Evolutionary conservation across 1,140 invertebrate genomes (phyloP), one percentile per base, ranked within the genome.

Genomic region (Caenorhabditis inopinata): DNA sequence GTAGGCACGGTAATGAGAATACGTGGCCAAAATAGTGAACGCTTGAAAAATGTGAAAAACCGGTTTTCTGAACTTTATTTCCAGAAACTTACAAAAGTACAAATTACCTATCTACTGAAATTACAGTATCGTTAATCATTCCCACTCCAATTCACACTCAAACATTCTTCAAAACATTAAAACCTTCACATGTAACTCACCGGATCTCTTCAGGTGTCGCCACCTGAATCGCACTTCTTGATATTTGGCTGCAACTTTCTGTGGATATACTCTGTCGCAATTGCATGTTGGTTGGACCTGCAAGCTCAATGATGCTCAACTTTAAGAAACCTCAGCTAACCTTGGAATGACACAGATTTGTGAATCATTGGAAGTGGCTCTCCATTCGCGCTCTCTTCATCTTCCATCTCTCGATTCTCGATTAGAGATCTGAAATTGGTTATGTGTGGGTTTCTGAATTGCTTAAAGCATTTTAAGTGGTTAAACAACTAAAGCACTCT

Each of bases 191-290:
- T n/a, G n/a, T n/a, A 18, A 53, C 82, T 46, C 35, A 83, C 83
- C 83, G 49, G 25, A 83, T 81, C 49, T 83, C 83, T 45, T 83
- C 83, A 46, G 83, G 83, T 1, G 83, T 83, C 14, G 81, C 83
- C 12, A 83, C 58, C 9, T 79, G 45, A 51, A 74, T 68, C 4
- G 35, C 46, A 25, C 12, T 68, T 42, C 53, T 68, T 25, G 53
- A 73, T 32, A 79, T 51, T 29, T 32, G 77, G 21, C 42, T 49
- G 21, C 35, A 51, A 45, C 29, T 38, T 35, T 74, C 62, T 51
- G 78, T 25, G 9, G 27, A 68, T 6, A 51, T 38, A n/a, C 77
- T 51, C 51, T 45, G 58, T 21, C 58, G 25, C 32, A 68, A 18
- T 38, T 32, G 32, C 32, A 42, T 68, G n/a, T 68, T 35, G 4